Evolutionary conservation across 2,888 invertebrate species (phyloP).

Genomic region (Limnephilus auricula): DNA sequence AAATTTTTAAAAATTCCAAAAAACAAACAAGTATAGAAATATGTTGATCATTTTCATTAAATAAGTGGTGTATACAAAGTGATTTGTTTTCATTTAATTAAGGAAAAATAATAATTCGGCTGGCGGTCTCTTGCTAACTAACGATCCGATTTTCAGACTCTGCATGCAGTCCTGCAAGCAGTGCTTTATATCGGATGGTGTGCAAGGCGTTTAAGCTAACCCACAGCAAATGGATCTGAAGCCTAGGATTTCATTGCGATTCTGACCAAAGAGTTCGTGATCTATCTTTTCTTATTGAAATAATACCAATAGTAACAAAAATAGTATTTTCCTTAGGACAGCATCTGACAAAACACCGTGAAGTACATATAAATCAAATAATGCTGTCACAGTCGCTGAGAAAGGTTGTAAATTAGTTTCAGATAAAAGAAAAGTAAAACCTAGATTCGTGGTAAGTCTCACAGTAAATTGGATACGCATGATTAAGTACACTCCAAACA

Average conservation of each 20-base stretch:
- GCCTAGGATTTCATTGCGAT: neutral
- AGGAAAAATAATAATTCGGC: too few relatives aligned
- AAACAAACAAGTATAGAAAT: too few relatives aligned
- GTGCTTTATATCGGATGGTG: too few relatives aligned
- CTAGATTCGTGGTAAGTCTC: neutral
- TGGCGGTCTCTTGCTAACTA: too few relatives aligned
- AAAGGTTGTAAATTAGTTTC: conserved; percentile 28
- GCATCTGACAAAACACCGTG: neutral
- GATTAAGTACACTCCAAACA: conserved; percentile 57
- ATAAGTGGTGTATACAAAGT: too few relatives aligned
- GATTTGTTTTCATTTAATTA: too few relatives aligned
- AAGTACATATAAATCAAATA: neutral
- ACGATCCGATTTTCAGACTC: too few relatives aligned
- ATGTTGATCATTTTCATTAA: too few relatives aligned
- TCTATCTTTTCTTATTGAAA: neutral
- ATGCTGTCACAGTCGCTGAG: neutral
- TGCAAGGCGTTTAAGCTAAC: too few relatives aligned
- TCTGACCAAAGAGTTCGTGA: neutral
- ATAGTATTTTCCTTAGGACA: neutral
- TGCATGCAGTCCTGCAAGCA: too few relatives aligned
- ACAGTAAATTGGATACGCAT: conserved; percentile 23
- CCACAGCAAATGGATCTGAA: neutral
- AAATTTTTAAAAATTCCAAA: too few relatives aligned
- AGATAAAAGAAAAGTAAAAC: neutral
- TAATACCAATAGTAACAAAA: neutral